phyloP scores from a whole-genome alignment of 1,140 invertebrate species.

The Cataglyphis hispanica region DNA sequence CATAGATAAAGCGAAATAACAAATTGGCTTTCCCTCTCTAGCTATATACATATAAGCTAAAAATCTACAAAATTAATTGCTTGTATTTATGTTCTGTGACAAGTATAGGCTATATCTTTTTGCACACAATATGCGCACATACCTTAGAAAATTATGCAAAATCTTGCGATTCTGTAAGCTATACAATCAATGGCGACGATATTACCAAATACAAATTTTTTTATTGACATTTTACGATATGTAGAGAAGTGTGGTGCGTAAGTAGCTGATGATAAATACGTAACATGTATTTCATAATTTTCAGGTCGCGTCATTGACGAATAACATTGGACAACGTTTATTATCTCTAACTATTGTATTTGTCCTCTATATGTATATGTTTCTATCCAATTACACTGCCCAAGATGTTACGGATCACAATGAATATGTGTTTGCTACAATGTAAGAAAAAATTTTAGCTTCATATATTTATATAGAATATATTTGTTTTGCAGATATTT shows the following conservation, averaged over 20 bases:
- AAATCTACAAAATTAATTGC: neutral
- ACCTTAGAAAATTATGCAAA: neutral
- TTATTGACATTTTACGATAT: neutral
- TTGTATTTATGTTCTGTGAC: neutral
- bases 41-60: neutral
- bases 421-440: conserved; percentile 29
- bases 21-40: neutral
- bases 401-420: conserved; percentile 37
- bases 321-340: neutral
- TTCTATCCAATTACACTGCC: conserved; percentile 3
- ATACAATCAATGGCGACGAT: neutral
- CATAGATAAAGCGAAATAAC: neutral
- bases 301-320: neutral
- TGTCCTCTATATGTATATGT: neutral
- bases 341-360: neutral
- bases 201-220: neutral
- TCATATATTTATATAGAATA: neutral
- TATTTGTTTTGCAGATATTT: neutral
- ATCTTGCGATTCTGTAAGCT: neutral
- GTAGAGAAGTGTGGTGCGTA: neutral
- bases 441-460: neutral
- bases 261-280: neutral
- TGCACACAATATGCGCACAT: neutral
- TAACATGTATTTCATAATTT: neutral
- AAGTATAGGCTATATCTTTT: neutral